Evolutionary conservation across 2,113 vertebrate species (phyloP), one percentile per base, ranked within the genome.

Genomic region (Puntigrus tetrazona): DNA sequence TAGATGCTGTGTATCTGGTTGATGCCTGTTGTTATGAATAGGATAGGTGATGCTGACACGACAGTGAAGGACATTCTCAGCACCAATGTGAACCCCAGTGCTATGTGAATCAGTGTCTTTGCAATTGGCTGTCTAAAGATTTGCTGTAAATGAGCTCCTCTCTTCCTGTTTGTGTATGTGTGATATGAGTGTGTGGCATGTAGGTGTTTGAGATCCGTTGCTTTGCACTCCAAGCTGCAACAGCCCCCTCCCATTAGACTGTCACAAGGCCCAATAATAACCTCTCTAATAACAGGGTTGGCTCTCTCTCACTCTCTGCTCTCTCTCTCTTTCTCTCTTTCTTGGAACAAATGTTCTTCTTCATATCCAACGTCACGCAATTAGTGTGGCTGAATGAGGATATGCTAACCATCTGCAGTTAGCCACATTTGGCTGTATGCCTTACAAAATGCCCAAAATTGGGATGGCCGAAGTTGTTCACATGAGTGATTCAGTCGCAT

Each of bases 221-320:
- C 65, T 77, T 86, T 77, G 87, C 80, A 73, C 65, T 85, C 85
- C 77, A 83, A 86, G 82, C 75, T 27, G 31, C 61, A 75, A 47
- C 67, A 78, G 55, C 84, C 81, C 77, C 78, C 84, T 86, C 84
- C 81, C 84, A 89, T 89, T 89, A 89, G 74, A 75, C 34, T 86
- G 84, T 84, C 86, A 87, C 78, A 82, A 74, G 70, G 79, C 11
- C 88, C 84, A 87, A 86, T 86, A 87, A 87, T 87, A 87, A 89
- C 84, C 84, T 83, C 77, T 81, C 75, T 86, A 86, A 86, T 87
- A 84, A 87, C 74, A 75, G 85, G 81, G 57, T 89, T 86, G 34
- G n/a, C 57, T 76, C 77, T 76, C 34, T 47, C 85, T 84, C 75
- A 63, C 78, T 78, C 47, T n/a, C n/a, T 45, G 25, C 59, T 72